These are phyloP conservation scores for Rhorus exstirpatorius DNA, from an alignment of 2,888 invertebrate genomes.

Conservation along the genomic window DNA sequence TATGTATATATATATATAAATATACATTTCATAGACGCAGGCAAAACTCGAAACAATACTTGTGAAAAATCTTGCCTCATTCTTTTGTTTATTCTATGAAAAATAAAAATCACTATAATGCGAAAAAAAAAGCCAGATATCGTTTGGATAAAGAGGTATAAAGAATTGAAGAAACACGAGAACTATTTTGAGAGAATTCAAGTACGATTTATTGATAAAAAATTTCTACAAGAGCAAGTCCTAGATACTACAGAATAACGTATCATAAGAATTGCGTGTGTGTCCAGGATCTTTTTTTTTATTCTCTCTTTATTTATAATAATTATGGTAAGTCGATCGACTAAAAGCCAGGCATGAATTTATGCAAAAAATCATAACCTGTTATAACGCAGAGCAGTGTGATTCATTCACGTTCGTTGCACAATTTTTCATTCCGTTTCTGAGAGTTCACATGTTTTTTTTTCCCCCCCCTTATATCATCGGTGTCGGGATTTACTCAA, in stretches of 20 bases:
- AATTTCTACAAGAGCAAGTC: slow-evolving; percentile 65
- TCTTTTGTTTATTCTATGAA: slow-evolving; percentile 2
- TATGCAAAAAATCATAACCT: slow-evolving; percentile 66
- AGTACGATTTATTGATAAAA: slow-evolving; percentile 64
- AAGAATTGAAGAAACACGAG: slow-evolving; percentile 42
- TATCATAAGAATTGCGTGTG: slow-evolving; percentile 38
- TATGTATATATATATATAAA: no score
- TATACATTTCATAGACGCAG: slow-evolving; percentile 15
- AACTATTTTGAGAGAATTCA: slow-evolving; percentile 44
- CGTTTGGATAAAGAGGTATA: slow-evolving; percentile 46
- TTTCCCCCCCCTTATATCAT: no score
- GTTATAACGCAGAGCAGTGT: slow-evolving; percentile 25
- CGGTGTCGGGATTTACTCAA: no score
- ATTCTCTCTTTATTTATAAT: background rate
- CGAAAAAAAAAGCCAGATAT: slow-evolving; percentile 40
- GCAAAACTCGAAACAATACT: slow-evolving; percentile 13
- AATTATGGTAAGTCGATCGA: slow-evolving; percentile 25
- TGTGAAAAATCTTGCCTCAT: slow-evolving; percentile 30
- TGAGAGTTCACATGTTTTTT: slow-evolving; percentile 5
- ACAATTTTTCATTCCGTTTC: background rate
- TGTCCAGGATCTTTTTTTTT: slow-evolving; percentile 13
- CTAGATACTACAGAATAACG: slow-evolving; percentile 56
- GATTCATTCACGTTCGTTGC: slow-evolving; percentile 51
- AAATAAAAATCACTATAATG: slow-evolving; percentile 19
- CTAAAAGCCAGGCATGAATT: slow-evolving; percentile 64